Percentiles rank a stretch among this genome's conserved stretches.
Evolutionary conservation across 2,113 vertebrate species (phyloP).

Genomic region (Rhinoderma darwinii): DNA sequence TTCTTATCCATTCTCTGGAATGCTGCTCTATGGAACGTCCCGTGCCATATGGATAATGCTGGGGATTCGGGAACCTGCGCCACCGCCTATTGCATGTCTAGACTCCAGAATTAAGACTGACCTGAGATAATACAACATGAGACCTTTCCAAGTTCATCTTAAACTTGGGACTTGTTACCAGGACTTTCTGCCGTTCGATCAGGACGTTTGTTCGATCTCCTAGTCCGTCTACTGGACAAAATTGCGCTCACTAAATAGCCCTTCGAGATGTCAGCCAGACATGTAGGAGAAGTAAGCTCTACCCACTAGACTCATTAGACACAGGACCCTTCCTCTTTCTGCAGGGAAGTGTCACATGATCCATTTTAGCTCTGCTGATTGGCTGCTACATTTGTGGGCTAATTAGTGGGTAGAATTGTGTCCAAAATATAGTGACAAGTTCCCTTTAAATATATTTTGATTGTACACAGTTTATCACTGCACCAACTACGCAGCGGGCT

Average conservation of each 20-base stretch:
- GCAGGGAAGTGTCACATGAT: background rate
- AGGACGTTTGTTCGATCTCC: background rate
- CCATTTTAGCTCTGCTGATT: background rate
- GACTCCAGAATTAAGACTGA: too few relatives aligned
- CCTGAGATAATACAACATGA: background rate
- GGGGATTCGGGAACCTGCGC: background rate
- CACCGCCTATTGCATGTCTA: constrained; percentile 4
- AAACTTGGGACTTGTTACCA: background rate
- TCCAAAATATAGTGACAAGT: background rate
- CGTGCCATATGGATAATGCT: background rate
- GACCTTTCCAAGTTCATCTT: background rate
- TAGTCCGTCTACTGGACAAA: background rate
- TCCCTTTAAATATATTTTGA: background rate
- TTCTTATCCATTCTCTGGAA: background rate
- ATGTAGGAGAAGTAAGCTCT: background rate
- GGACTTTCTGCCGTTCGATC: background rate
- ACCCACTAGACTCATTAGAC: background rate
- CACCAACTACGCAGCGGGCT: background rate
- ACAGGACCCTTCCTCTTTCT: background rate
- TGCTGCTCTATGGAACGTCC: background rate
- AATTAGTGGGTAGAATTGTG: background rate
- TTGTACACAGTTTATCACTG: background rate
- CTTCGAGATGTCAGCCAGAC: background rate
- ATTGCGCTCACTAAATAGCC: background rate
- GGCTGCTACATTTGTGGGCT: background rate